phyloP scores from a whole-genome alignment of 1,140 invertebrate genomes.

The Lordiphosa mommai region DNA sequence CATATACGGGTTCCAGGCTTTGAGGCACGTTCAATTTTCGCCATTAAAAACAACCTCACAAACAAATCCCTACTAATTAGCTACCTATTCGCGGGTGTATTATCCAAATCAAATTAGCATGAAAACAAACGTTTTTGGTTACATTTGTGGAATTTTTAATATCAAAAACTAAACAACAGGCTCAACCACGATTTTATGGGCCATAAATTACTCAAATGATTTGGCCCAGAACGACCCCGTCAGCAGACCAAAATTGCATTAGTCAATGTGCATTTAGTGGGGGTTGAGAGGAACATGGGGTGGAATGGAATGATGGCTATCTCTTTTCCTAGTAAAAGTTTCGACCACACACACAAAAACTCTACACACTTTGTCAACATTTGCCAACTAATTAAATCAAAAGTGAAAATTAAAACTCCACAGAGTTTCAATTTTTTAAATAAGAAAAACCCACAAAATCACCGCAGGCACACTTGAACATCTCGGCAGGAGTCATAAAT shows the following conservation, averaged over 20 bases:
- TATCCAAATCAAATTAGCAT: slow-evolving; percentile 65
- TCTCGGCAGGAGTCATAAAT: slow-evolving; percentile 55
- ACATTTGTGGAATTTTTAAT: slow-evolving; percentile 32
- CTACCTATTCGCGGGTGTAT: slow-evolving; percentile 59
- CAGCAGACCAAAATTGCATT: slow-evolving; percentile 43
- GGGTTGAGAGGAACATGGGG: neutral
- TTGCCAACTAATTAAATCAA: slow-evolving; percentile 62
- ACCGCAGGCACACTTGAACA: slow-evolving; percentile 33
- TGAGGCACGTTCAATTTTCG: neutral
- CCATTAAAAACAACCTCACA: slow-evolving; percentile 49
- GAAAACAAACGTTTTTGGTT: slow-evolving; percentile 21
- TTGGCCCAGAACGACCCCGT: slow-evolving; percentile 75
- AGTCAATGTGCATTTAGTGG: slow-evolving; percentile 55
- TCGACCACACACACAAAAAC: slow-evolving; percentile 37
- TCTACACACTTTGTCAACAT: slow-evolving; percentile 39
- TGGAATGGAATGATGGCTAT: slow-evolving; percentile 22
- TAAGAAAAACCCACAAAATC: slow-evolving; percentile 68
- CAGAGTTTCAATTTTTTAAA: slow-evolving; percentile 33
- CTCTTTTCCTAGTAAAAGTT: slow-evolving; percentile 29
- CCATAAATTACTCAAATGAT: slow-evolving; percentile 68
- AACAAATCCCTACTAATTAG: slow-evolving; percentile 69
- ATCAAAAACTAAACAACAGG: slow-evolving; percentile 35
- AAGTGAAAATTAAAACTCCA: slow-evolving; percentile 37
- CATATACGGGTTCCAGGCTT: neutral
- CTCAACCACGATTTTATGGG: slow-evolving; percentile 39